Evolutionary conservation across 2,113 vertebrate species (phyloP).

Genomic region (Anhinga anhinga): DNA sequence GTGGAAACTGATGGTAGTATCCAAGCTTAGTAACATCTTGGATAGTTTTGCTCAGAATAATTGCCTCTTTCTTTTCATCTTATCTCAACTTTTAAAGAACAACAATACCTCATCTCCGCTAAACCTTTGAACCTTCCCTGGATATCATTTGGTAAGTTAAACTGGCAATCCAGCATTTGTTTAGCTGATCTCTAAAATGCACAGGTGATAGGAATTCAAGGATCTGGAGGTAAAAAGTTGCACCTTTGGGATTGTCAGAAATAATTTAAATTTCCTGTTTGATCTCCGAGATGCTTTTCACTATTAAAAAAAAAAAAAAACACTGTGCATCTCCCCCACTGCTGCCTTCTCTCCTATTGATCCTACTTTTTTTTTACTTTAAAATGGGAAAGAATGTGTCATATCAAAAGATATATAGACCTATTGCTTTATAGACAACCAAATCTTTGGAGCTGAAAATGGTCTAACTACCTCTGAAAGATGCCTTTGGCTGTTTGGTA

Average conservation of each 20-base stretch:
- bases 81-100: constrained; percentile 42
- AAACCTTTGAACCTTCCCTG: constrained; percentile 38
- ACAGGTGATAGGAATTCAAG: neutral
- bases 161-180: neutral
- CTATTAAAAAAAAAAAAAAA: neutral
- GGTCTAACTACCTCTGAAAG: neutral
- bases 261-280: neutral
- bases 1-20: constrained; percentile 31
- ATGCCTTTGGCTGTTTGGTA: neutral
- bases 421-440: neutral
- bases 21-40: constrained; percentile 45
- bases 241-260: neutral
- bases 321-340: neutral
- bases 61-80: constrained; percentile 57
- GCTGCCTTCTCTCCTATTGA: neutral
- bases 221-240: neutral
- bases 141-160: neutral
- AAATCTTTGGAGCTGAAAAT: neutral
- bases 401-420: neutral
- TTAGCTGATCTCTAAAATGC: neutral
- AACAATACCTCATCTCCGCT: constrained; percentile 36
- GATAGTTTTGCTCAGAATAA: constrained; percentile 44
- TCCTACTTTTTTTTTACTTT: neutral
- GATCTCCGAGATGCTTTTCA: neutral
- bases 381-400: neutral